A percentile compares a stretch with the other conserved stretches of the same genome.
Conservation (phyloP, 53 echinoderm and acorn worm genomes). For the Temnopleurus reevesii region DNA sequence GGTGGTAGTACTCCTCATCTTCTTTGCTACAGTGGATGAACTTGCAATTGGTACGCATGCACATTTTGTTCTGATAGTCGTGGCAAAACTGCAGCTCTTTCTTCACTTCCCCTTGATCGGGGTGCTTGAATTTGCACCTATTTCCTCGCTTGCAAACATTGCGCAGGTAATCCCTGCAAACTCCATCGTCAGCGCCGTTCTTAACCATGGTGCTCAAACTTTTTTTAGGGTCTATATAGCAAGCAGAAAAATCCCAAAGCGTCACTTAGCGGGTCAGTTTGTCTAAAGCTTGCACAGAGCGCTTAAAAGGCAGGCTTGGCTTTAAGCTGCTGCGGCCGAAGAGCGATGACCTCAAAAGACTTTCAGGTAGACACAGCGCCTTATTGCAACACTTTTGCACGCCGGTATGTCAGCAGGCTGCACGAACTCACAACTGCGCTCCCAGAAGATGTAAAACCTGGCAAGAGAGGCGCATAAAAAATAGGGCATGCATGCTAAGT, state of each 20-base stretch:
- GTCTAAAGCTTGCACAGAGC: conserved; percentile 27
- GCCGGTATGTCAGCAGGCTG: conserved; percentile 44
- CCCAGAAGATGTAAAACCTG: conserved; percentile 35
- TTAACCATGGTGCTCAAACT: conserved; percentile 37
- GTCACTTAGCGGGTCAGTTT: conserved; percentile 14
- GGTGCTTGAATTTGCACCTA: conserved; percentile 92
- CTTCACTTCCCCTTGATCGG: conserved; percentile 60
- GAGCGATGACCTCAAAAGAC: conserved; percentile 44
- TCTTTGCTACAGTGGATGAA: conserved; percentile 88
- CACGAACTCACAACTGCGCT: conserved; percentile 18
- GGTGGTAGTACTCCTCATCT: conserved; percentile 89
- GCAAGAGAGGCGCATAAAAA: conserved; percentile 46
- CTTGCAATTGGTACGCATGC: conserved; percentile 78
- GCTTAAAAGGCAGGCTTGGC: conserved; percentile 29
- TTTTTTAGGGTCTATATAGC: background rate
- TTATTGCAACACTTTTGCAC: conserved; percentile 46
- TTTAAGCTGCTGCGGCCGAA: conserved; percentile 2
- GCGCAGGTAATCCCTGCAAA: conserved; percentile 95
- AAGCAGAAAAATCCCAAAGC: conserved; percentile 1
- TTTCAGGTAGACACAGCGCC: conserved; percentile 53
- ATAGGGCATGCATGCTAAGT: conserved; percentile 54
- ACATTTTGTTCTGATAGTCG: conserved; percentile 92
- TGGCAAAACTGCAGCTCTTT: conserved; percentile 80
- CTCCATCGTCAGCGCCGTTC: conserved; percentile 45
- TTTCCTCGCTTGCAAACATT: conserved; percentile 89